phyloP scores from a whole-genome alignment of 2,888 invertebrate genomes.

The Ectemnius cavifrons region DNA sequence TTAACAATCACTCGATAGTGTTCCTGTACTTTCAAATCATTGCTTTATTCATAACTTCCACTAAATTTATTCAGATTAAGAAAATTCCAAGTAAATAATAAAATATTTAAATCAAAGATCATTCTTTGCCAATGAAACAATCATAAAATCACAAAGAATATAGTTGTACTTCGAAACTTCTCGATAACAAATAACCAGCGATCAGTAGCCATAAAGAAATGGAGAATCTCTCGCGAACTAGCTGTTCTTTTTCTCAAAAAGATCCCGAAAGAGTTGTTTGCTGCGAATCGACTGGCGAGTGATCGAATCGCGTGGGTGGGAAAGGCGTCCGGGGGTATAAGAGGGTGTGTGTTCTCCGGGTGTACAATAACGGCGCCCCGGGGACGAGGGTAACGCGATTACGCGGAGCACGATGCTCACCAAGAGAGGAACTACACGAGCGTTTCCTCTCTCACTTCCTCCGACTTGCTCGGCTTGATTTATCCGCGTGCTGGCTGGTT shows the following conservation, averaged over 20 bases:
- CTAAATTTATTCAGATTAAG: no score
- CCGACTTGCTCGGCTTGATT: conserved; percentile 71
- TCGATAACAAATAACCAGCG: no score
- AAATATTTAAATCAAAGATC: no score
- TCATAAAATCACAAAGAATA: no score
- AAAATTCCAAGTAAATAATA: no score
- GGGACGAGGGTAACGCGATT: conserved; percentile 74
- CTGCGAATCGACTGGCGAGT: not conserved
- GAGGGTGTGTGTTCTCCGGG: conserved; percentile 2
- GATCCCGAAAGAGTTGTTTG: not conserved
- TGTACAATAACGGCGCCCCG: conserved; percentile 68
- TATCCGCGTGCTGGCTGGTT: conserved; percentile 73
- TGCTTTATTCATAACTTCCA: no score
- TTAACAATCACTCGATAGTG: no score
- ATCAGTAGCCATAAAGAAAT: no score
- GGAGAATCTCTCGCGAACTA: not conserved
- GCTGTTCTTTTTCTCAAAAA: not conserved
- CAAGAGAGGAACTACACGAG: conserved; percentile 33
- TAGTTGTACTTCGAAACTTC: no score
- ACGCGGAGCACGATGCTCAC: conserved; percentile 60
- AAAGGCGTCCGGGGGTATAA: not conserved
- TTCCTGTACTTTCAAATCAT: no score
- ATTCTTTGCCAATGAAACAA: no score
- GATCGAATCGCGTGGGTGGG: not conserved
- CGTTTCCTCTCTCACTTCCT: no score